phyloP scores from a whole-genome alignment of 1,140 invertebrate species.

The Drosophila littoralis region DNA sequence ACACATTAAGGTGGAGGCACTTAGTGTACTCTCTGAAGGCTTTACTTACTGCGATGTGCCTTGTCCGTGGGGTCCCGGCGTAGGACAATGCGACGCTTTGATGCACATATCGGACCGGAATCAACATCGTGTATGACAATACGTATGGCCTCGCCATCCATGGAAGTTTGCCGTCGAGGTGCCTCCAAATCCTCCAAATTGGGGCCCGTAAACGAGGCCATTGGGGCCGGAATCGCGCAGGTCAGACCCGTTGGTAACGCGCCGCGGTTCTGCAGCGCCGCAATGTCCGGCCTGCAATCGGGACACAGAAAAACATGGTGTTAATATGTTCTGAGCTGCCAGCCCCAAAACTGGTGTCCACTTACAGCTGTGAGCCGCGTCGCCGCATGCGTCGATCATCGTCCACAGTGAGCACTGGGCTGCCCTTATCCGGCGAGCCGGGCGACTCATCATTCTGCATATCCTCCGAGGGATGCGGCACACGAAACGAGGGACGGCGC shows the following conservation, averaged over 20 bases:
- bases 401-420: constrained; percentile 87
- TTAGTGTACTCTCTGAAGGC: constrained; percentile 9
- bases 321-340: not conserved
- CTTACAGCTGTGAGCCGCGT: constrained; percentile 92
- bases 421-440: constrained; percentile 81
- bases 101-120: constrained; percentile 87
- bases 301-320: constrained; percentile 23
- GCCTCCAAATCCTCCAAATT: constrained; percentile 87
- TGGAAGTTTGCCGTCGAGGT: constrained; percentile 90
- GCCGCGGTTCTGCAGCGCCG: constrained; percentile 87
- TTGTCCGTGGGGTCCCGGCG: constrained; percentile 92
- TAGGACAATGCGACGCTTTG: constrained; percentile 90
- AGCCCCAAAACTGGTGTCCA: constrained; percentile 47
- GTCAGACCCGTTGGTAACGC: constrained; percentile 84
- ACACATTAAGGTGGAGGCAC: constrained; percentile 40
- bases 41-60: constrained; percentile 92
- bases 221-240: constrained; percentile 85
- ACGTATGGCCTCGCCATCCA: constrained; percentile 95
- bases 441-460: constrained; percentile 86
- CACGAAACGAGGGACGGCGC: constrained; percentile 89
- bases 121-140: constrained; percentile 97
- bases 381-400: constrained; percentile 90
- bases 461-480: constrained; percentile 85
- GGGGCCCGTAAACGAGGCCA: constrained; percentile 85
- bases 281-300: constrained; percentile 89